Conservation (phyloP, 2,888 invertebrate genomes). For the Microdon myrmicae region DNA sequence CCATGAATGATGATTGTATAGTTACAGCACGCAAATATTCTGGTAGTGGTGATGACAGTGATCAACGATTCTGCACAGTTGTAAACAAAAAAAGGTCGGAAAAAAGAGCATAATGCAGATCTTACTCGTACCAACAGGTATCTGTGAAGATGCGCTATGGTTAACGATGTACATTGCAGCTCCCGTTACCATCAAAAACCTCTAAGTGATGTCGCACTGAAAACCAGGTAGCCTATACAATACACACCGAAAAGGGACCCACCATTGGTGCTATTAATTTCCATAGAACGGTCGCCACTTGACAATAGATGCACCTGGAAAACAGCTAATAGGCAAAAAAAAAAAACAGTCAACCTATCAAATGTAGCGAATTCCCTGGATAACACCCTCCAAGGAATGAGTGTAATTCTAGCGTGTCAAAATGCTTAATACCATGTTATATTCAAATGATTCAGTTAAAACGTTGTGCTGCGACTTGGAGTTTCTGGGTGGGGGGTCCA, state of each 20-base stretch:
- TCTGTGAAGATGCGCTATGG: constrained; percentile 14
- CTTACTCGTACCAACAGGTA: no score
- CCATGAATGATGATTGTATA: constrained; percentile 39
- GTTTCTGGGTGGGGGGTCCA: constrained; percentile 47
- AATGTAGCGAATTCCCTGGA: no score
- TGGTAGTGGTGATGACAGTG: constrained; percentile 17
- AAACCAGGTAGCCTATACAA: constrained; percentile 8
- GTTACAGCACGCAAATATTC: constrained; percentile 5
- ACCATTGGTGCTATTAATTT: constrained; percentile 23
- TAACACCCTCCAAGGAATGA: no score
- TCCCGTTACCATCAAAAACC: constrained; percentile 34
- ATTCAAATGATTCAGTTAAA: constrained; percentile 49
- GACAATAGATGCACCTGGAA: constrained; percentile 36
- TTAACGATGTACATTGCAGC: constrained; percentile 21
- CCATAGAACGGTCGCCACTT: constrained; percentile 28
- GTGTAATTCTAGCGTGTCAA: constrained; percentile 48
- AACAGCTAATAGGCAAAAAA: neutral
- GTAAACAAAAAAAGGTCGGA: constrained; percentile 23
- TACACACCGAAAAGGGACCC: constrained; percentile 16
- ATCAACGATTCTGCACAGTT: constrained; percentile 29
- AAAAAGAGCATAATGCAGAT: no score
- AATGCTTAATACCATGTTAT: constrained; percentile 46
- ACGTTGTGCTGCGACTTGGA: constrained; percentile 37
- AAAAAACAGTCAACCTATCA: constrained; percentile 16
- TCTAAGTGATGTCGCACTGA: constrained; percentile 21